Evolutionary conservation across 2,113 vertebrate species (phyloP), one percentile per base, ranked within the genome.

Genomic region (Cephalopholis sonnerati): DNA sequence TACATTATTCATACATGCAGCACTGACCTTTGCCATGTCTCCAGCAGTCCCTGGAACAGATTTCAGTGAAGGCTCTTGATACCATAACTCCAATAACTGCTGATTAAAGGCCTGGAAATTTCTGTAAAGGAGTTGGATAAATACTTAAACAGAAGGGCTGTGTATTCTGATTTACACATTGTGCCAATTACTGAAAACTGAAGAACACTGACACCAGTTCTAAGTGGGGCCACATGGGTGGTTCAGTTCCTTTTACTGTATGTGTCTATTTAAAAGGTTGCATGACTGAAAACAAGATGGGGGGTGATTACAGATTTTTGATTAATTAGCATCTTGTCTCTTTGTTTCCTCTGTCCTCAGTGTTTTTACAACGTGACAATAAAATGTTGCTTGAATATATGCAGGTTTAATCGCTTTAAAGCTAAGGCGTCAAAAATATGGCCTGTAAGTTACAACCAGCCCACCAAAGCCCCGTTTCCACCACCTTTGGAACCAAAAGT

Each of bases 51-150:
- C 96, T 76, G 96, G 96, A 92, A 96, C 94, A 86, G 93, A 95
- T 92, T 93, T 96, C 85, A 97, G 92, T 82, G 89, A 92, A 79
- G 94, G 94, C 84, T 96, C 95, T 66, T 97, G 94, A 77, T 96
- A 92, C 97, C 96, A 97, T 29, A 98, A 92, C 87, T 95, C 95
- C 92, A 91, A 92, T 86, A 98, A 92, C 22, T 96, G 96, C 72
- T 96, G 92, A 93, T 97, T 98, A 94, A 97, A 96, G 92, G 95
- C 92, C 74, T 92, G 90, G 89, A 97, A 94, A 92, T 97, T 98
- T 94, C 97, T 98, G 91, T 41, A 92, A 76, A 1, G 59, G 20
- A 63, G 11, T 15, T 7, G 51, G 20, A 55, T n/a, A 41, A 61
- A 57, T 16, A 48, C 3, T 55, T 39, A 15, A 53, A 13, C 18